Conservation (phyloP, 2,113 vertebrate species). For the Saimiri boliviensis region DNA sequence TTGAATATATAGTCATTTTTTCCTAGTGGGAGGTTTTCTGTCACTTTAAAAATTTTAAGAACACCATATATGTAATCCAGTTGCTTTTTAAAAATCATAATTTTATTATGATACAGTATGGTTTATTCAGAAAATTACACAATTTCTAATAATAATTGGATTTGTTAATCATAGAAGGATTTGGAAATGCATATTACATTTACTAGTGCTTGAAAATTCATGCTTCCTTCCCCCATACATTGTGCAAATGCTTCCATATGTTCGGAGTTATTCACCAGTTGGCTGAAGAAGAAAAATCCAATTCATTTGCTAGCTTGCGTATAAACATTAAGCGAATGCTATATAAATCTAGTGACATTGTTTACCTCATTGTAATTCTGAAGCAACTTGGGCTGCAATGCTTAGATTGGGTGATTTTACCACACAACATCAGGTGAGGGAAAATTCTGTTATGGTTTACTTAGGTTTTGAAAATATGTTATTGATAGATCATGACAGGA, state of each 20-base stretch:
- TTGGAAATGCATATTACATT: background rate
- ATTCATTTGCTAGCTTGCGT: background rate
- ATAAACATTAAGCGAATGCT: slow-evolving; percentile 8
- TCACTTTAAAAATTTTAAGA: slow-evolving; percentile 13
- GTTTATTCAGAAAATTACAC: background rate
- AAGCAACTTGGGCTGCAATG: background rate
- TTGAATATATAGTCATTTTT: background rate
- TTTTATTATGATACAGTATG: background rate
- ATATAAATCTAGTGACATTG: background rate
- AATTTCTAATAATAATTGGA: background rate
- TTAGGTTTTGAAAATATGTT: slow-evolving; percentile 20
- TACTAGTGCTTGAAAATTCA: slow-evolving; percentile 25
- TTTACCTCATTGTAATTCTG: slow-evolving; percentile 4
- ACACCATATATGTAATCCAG: background rate
- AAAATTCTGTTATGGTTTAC: background rate
- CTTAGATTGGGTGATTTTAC: background rate
- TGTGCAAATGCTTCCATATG: slow-evolving; percentile 2
- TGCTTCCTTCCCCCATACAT: background rate
- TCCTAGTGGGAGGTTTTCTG: background rate
- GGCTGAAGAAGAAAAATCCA: background rate
- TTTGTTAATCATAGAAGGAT: background rate
- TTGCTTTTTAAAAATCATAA: slow-evolving; percentile 1
- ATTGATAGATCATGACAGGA: background rate
- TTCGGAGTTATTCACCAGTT: background rate
- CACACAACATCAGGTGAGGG: background rate